A percentile compares a stretch with the other conserved stretches of the same genome.
phyloP scores from a whole-genome alignment of 2,888 invertebrate genomes.

The Ptilodon capucinus region DNA sequence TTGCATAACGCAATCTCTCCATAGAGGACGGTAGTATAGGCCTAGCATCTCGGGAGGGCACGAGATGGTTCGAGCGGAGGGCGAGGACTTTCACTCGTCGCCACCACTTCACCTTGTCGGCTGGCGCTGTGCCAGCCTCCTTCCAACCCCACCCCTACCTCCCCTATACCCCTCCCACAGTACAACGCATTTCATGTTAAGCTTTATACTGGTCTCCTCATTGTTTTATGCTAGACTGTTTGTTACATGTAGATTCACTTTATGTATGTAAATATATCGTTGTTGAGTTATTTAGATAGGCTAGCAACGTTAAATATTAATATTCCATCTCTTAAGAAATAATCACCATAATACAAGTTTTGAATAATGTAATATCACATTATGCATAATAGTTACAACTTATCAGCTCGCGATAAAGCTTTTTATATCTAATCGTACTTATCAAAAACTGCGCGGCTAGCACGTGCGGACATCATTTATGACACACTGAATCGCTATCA shows the following conservation, averaged over 20 bases:
- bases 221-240: constrained; percentile 15
- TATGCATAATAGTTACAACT: no score
- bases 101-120: constrained; percentile 74
- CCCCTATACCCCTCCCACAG: constrained; percentile 20
- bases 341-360: no score
- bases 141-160: constrained; percentile 12
- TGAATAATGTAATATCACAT: no score
- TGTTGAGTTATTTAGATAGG: neutral
- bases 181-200: constrained; percentile 38
- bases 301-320: neutral
- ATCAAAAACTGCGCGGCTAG: no score
- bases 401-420: neutral
- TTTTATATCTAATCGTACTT: neutral
- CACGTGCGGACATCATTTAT: no score
- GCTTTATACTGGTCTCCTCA: constrained; percentile 34
- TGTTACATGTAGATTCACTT: constrained; percentile 7
- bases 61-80: constrained; percentile 28
- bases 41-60: constrained; percentile 1
- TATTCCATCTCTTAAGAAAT: no score
- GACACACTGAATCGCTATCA: no score
- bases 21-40: neutral
- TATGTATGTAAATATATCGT: neutral
- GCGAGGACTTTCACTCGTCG: constrained; percentile 72
- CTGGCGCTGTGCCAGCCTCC: constrained; percentile 66
- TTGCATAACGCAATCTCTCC: neutral